Evolutionary conservation across 2,888 invertebrate genomes (phyloP).

Genomic region (Augochlorella aurata): DNA sequence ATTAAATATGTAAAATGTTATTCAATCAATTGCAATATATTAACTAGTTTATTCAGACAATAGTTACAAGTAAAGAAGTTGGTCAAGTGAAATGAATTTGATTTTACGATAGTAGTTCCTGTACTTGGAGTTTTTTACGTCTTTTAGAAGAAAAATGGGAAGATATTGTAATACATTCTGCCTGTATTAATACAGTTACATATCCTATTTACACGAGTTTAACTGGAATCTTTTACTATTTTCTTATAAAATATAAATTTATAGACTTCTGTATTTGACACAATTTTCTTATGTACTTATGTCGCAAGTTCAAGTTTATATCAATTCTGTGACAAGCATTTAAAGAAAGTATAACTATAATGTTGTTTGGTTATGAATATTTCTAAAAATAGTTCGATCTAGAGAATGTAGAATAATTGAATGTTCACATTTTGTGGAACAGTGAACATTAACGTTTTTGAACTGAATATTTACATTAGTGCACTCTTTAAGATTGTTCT

Average conservation of each 20-base stretch:
- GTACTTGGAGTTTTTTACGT: slow-evolving; percentile 27
- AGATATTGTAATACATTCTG: slow-evolving; percentile 26
- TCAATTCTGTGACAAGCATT: slow-evolving; percentile 22
- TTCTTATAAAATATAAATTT: slow-evolving; percentile 23
- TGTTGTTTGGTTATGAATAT: slow-evolving; percentile 20
- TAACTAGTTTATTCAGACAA: slow-evolving; percentile 18
- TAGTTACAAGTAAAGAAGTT: slow-evolving; percentile 15
- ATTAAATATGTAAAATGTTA: slow-evolving; percentile 21
- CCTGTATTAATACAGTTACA: slow-evolving; percentile 32
- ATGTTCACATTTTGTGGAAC: background rate
- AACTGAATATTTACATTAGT: background rate
- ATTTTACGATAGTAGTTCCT: slow-evolving; percentile 25
- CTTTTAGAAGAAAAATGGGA: slow-evolving; percentile 15
- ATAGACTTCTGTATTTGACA: slow-evolving; percentile 13
- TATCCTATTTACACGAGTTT: slow-evolving; percentile 39
- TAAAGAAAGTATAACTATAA: slow-evolving; percentile 34
- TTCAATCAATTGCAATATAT: slow-evolving; percentile 23
- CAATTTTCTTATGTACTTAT: slow-evolving; percentile 12
- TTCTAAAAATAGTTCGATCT: slow-evolving; percentile 12
- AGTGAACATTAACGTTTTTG: slow-evolving; percentile 7
- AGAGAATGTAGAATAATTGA: background rate
- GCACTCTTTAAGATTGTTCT: background rate
- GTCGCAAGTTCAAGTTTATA: slow-evolving; percentile 12
- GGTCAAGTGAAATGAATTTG: slow-evolving; percentile 6
- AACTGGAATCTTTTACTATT: slow-evolving; percentile 16